A percentile compares a stretch with the other conserved stretches of the same genome.
These are phyloP conservation scores for Tympanoctomys barrerae DNA, from an alignment of 2,797 vertebrate species.

Conservation along the genomic window DNA sequence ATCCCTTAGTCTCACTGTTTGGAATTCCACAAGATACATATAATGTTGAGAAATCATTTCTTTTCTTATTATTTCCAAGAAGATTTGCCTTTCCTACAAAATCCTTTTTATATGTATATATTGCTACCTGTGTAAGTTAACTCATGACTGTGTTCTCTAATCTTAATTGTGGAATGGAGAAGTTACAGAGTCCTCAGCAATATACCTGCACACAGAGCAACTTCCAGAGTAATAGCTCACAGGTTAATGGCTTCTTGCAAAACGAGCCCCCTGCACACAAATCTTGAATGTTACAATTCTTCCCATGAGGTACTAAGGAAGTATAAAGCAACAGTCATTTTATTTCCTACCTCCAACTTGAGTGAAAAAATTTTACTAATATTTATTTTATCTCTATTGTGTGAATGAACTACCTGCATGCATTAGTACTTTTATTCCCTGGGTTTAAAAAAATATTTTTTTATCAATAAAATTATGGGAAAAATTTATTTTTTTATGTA, in stretches of 20 bases:
- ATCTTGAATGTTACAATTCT: background rate
- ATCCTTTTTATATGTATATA: background rate
- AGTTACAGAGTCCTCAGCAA: background rate
- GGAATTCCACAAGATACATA: conserved; percentile 6
- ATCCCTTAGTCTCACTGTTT: background rate
- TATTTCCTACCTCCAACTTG: background rate
- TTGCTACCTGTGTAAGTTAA: conserved; percentile 16
- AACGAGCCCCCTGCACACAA: background rate
- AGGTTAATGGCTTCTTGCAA: background rate
- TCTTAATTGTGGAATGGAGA: background rate
- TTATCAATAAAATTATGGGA: too few relatives aligned
- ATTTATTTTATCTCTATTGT: background rate
- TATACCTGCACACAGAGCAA: background rate
- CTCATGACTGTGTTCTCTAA: background rate
- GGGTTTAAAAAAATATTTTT: background rate
- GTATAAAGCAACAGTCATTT: conserved; percentile 2
- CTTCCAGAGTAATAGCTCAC: conserved; percentile 7
- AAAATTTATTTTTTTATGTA: background rate
- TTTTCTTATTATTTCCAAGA: background rate
- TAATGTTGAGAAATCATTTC: background rate
- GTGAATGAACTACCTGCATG: background rate
- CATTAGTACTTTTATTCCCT: background rate
- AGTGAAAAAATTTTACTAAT: background rate
- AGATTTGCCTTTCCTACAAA: background rate
- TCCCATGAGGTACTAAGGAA: background rate